Base-by-base conservation (phyloP, 2,888 invertebrate genomes). In the Dicyrtoma fusca region DNA sequence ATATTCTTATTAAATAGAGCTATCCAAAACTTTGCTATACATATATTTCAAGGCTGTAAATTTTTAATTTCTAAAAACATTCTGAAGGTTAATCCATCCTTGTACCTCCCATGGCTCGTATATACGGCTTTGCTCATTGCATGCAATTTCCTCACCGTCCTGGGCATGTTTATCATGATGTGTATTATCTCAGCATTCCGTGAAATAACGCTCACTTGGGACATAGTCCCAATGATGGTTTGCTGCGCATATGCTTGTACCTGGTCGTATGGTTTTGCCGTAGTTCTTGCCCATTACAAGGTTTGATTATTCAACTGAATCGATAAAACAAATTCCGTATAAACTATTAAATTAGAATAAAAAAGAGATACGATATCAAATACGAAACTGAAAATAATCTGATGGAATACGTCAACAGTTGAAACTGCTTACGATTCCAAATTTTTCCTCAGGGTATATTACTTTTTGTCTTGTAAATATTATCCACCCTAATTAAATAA, bases 51-150 rank as follows among this genome's bases (percentile, higher is more conserved):
- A 34, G 14, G 5, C 4, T 23, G 25, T 34, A 34, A 34, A 34
- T 34, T 34, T 34, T 34, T 3, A 5, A 34, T 34, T 34, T 3
- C 8, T 34, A 34, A 8, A 34, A 34, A 34, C 34, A 25, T 26
- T 59, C n/a, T n/a, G n/a, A 13, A 76, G 76, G 70, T 25, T 10
- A 73, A 75, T 66, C 76, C 79, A 4, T 61, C 10, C n/a, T 74
- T 66, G 62, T 79, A 79, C 66, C 51, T 79, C 57, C 79, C 79
- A 1, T 79, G 79, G 79, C 63, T 79, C 5, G n/a, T 73, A 5
- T 25, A 73, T 53, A 75, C 74, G 11, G 74, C 21, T 19, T 19
- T 70, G 13, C 45, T 73, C 21, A 63, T 75, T 42, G 13, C 55
- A 5, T 57, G 65, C 44, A 69, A 57, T 17, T 72, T 45, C 34